Percentiles rank a stretch among this genome's conserved stretches.
These are phyloP conservation scores for Drosophila demipolita DNA, from an alignment of 2,888 invertebrate genomes.

Conservation along the genomic window DNA sequence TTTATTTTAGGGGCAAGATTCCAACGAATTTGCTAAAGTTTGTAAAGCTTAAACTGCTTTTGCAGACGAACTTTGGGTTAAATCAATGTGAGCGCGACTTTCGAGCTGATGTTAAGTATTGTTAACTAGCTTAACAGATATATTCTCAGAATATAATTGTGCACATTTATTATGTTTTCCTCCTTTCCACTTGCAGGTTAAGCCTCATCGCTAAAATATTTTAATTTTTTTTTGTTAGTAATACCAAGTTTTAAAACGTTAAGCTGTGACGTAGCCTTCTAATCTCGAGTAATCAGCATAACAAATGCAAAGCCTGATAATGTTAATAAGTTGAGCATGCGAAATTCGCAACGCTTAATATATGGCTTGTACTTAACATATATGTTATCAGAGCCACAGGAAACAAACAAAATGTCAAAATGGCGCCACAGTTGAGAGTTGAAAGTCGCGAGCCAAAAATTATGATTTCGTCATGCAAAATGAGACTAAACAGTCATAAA, in stretches of 20 bases:
- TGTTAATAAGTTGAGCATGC: slow-evolving; percentile 64
- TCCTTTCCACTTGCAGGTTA: neutral
- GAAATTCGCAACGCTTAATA: slow-evolving; percentile 48
- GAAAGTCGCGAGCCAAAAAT: slow-evolving; percentile 50
- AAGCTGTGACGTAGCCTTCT: slow-evolving; percentile 56
- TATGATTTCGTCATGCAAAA: slow-evolving; percentile 79
- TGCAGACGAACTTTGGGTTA: slow-evolving; percentile 38
- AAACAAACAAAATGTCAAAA: slow-evolving; percentile 73
- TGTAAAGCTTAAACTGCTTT: slow-evolving; percentile 40
- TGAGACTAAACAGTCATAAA: slow-evolving; percentile 74
- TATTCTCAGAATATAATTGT: slow-evolving; percentile 1
- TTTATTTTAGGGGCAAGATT: slow-evolving; percentile 31
- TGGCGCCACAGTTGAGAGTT: slow-evolving; percentile 31
- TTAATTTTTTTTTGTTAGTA: neutral
- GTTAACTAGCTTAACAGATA: slow-evolving; percentile 17
- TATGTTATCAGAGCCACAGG: slow-evolving; percentile 50
- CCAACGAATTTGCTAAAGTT: slow-evolving; percentile 43
- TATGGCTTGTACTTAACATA: slow-evolving; percentile 67
- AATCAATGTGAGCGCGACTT: slow-evolving; percentile 29
- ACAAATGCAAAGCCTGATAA: slow-evolving; percentile 60
- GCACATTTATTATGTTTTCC: neutral
- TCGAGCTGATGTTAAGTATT: slow-evolving; percentile 26
- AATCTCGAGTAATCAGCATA: slow-evolving; percentile 62
- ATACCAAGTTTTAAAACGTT: slow-evolving; percentile 11
- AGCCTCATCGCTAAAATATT: neutral